Evolutionary conservation across 2,797 vertebrate genomes (phyloP).

Genomic region (Thunnus albacares): DNA sequence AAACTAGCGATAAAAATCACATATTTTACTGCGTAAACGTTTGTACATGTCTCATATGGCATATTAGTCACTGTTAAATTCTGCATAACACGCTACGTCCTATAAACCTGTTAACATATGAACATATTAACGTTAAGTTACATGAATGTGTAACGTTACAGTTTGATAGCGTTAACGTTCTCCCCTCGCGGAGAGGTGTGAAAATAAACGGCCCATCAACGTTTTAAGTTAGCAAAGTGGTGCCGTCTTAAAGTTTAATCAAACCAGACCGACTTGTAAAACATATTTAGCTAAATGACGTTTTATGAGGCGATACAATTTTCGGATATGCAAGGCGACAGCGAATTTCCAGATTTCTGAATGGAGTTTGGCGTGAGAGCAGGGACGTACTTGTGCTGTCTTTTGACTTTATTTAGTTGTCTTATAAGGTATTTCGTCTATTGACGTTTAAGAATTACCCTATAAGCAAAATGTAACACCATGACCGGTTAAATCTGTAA

Average conservation of each 20-base stretch:
- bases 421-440: accelerated
- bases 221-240: neutral
- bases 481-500: accelerated
- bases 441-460: accelerated
- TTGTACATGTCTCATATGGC: neutral
- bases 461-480: too few species aligned
- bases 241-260: too few species aligned
- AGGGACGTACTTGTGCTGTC: accelerated
- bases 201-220: neutral
- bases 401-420: neutral
- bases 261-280: neutral
- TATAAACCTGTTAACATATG: too few species aligned
- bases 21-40: too few species aligned
- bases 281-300: neutral
- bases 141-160: neutral
- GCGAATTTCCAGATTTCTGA: neutral
- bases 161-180: too few species aligned
- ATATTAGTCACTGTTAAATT: neutral
- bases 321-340: too few species aligned
- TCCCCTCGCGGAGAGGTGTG: neutral
- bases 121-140: neutral
- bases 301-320: too few species aligned
- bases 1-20: neutral
- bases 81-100: neutral
- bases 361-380: neutral